phyloP scores from a whole-genome alignment of 2,113 vertebrate genomes.

The Alouatta palliata region DNA sequence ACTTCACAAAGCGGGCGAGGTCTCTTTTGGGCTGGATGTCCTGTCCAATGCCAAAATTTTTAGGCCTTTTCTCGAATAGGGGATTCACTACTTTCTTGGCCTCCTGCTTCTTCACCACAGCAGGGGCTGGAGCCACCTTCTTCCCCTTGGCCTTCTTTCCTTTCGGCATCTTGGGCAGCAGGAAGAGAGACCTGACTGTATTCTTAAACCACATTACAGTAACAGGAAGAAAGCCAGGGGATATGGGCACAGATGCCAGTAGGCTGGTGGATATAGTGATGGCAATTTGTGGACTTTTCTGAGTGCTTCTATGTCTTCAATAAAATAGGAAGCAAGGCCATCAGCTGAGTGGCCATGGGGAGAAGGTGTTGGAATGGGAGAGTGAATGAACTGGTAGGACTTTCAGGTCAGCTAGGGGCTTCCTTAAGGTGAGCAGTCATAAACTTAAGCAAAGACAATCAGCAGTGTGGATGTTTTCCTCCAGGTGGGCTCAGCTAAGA shows the following conservation, averaged over 20 bases:
- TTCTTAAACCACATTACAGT: neutral
- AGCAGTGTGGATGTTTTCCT: neutral
- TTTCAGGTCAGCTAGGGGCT: neutral
- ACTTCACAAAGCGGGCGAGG: no score
- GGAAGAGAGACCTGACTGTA: no score
- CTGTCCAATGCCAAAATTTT: no score
- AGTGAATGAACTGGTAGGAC: neutral
- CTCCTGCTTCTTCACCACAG: no score
- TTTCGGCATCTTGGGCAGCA: no score
- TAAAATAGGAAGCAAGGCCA: neutral
- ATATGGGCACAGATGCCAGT: neutral
- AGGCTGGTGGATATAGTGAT: neutral
- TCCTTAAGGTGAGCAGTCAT: neutral
- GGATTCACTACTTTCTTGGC: no score
- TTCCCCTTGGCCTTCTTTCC: no score
- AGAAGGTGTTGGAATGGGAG: neutral
- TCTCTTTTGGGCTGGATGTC: no score
- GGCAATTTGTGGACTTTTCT: neutral
- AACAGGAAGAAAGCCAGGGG: neutral
- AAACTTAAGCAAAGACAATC: neutral
- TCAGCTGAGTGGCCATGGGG: neutral
- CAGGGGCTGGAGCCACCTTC: no score
- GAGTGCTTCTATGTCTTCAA: neutral
- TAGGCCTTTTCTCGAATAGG: no score
- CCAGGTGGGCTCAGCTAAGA: neutral